Conservation (phyloP, 2,113 vertebrate species). For the Pygathrix nemaeus region DNA sequence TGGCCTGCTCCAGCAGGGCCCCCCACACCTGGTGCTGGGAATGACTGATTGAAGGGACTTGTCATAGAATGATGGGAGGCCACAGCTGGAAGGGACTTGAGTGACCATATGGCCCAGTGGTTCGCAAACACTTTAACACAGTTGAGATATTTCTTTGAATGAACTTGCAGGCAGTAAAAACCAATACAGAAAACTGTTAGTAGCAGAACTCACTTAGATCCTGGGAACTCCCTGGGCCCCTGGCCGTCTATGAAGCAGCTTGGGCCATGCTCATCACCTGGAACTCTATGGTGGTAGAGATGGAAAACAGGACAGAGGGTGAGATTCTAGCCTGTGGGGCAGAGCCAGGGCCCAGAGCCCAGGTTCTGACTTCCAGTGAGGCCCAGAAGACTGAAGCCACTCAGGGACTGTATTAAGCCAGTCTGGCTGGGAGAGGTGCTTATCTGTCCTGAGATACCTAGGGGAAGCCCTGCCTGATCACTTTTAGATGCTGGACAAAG, state of each 20-base stretch:
- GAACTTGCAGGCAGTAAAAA: background rate
- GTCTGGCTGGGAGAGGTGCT: background rate
- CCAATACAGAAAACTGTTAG: background rate
- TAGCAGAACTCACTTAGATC: background rate
- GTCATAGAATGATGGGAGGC: background rate
- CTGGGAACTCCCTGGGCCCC: background rate
- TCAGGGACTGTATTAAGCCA: no score
- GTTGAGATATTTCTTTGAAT: background rate
- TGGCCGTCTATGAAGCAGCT: fast-evolving
- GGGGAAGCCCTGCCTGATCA: background rate
- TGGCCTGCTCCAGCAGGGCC: background rate
- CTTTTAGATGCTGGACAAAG: background rate
- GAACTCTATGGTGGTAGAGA: background rate
- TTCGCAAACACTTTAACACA: background rate
- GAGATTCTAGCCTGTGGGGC: fast-evolving
- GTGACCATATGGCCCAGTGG: background rate
- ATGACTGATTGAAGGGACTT: background rate
- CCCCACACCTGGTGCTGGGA: conserved; percentile 9
- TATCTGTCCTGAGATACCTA: background rate
- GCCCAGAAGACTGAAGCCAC: background rate
- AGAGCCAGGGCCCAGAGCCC: background rate
- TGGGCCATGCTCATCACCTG: fast-evolving
- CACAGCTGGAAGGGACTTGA: background rate
- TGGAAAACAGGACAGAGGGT: background rate
- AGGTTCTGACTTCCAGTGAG: background rate